Percentiles rank a stretch among this genome's conserved stretches.
Evolutionary conservation across 2,888 invertebrate species (phyloP).

Genomic region (Urechis unicinctus): DNA sequence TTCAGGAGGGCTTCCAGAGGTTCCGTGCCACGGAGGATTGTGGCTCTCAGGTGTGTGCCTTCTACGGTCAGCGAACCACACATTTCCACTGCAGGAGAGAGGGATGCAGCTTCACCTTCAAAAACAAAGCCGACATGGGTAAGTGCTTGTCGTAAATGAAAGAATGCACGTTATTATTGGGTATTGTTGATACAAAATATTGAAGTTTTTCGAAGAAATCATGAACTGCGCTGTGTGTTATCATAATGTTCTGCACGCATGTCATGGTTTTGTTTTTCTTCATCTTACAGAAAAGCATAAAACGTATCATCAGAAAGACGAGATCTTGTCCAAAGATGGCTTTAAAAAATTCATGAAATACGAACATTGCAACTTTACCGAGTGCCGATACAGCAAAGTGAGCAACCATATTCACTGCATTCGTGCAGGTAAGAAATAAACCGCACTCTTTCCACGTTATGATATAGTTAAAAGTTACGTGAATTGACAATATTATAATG

Average conservation of each 20-base stretch:
- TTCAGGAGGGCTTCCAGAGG: slow-evolving; percentile 94
- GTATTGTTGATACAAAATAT: too few relatives aligned
- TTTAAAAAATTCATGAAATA: slow-evolving; percentile 99
- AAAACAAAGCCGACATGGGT: slow-evolving; percentile 99
- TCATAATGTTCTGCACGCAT: too few relatives aligned
- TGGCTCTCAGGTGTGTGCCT: slow-evolving; percentile 81
- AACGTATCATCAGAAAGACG: slow-evolving; percentile 95
- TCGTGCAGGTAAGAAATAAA: slow-evolving; percentile 53
- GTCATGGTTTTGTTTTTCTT: slow-evolving; percentile 1
- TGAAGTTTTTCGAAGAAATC: too few relatives aligned
- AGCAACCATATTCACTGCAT: slow-evolving; percentile 99
- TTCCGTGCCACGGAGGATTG: slow-evolving; percentile 95
- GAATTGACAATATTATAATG: too few relatives aligned
- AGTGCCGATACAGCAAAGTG: slow-evolving; percentile 86
- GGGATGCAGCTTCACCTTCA: slow-evolving; percentile 91
- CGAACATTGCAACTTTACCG: slow-evolving; percentile 83
- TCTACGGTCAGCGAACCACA: slow-evolving; percentile 89
- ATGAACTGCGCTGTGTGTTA: too few relatives aligned
- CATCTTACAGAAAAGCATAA: slow-evolving; percentile 85
- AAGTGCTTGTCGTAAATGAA: slow-evolving; percentile 43
- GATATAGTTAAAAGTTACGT: too few relatives aligned
- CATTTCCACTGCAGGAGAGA: slow-evolving; percentile 93
- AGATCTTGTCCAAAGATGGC: slow-evolving; percentile 87
- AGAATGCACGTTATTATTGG: not conserved
- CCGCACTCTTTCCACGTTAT: not conserved